Base-by-base conservation (phyloP, 1,140 invertebrate genomes). In the Theocolax elegans region DNA sequence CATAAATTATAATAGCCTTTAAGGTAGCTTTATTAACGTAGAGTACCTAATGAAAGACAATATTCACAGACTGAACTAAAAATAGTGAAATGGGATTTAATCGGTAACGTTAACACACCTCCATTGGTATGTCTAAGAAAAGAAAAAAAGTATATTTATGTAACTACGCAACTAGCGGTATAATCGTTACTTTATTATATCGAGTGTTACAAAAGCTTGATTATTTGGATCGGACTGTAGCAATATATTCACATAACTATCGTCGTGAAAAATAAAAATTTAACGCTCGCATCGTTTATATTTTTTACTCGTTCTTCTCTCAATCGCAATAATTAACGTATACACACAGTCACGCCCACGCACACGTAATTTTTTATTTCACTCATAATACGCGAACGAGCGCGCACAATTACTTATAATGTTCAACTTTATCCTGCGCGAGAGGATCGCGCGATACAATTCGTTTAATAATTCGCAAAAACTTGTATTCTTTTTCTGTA, bases 221-320 rank as follows among this genome's bases (percentile, higher is more conserved):
- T 83, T 84, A 84, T 80, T 84, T 84, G 82, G 82, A 84, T 84
- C 82, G 82, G 82, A 84, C 81, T 84, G 81, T 83, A 81, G 81
- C 80, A 79, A 79, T 83, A 83, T 82, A 84, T 84, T 82, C 81
- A 83, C 81, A 83, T 82, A 81, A 82, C 75, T 81, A 79, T 82
- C 77, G 72, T 81, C 77, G 74, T 82, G 80, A 77, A 83, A 84
- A 84, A 83, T 81, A 82, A 83, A 81, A 79, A 77, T 81, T 83
- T 73, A 79, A 82, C 78, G 75, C 78, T 81, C 78, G 77, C 80
- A 79, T 80, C 42, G 60, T 29, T 59, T 71, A 71, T 46, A 59
- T 65, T 63, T 31, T 54, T 65, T 71, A 49, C 66, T 51, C 60
- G 38, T 58, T 63, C 25, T 67, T 40, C 8, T 19, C n/a, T 65